These are phyloP conservation scores for Xiphophorus couchianus DNA, from an alignment of 2,113 vertebrate species.

Conservation along the genomic window DNA sequence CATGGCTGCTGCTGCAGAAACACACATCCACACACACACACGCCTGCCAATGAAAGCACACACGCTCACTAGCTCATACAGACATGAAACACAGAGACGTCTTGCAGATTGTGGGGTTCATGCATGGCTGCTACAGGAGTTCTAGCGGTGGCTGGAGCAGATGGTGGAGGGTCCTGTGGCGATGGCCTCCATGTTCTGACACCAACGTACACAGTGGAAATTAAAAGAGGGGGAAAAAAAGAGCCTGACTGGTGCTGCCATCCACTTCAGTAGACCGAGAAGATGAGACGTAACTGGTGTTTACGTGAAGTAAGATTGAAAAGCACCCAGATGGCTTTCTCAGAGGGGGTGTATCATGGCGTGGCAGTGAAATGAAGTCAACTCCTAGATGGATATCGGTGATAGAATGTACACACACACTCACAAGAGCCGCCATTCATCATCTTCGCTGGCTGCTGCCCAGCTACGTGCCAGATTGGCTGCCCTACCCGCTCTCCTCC, in stretches of 20 bases:
- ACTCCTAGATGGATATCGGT: constrained; percentile 70
- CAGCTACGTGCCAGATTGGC: constrained; percentile 70
- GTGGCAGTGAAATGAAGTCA: constrained; percentile 52
- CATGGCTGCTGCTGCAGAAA: constrained; percentile 49
- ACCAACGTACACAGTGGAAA: constrained; percentile 65
- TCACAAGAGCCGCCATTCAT: constrained; percentile 53
- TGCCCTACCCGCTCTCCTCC: constrained; percentile 52
- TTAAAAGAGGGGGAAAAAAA: constrained; percentile 44
- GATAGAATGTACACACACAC: constrained; percentile 42
- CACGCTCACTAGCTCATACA: constrained; percentile 13
- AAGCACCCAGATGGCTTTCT: constrained; percentile 56
- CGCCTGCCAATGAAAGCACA: constrained; percentile 32
- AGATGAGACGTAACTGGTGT: constrained; percentile 62
- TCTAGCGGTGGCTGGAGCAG: constrained; percentile 68
- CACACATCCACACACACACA: constrained; percentile 26
- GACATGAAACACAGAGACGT: constrained; percentile 51
- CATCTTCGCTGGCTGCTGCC: constrained; percentile 63
- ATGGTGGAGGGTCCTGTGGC: constrained; percentile 72
- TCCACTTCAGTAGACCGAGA: constrained; percentile 44
- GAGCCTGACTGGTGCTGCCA: constrained; percentile 54
- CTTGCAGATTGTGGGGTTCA: constrained; percentile 73
- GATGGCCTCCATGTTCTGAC: constrained; percentile 59
- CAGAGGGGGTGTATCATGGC: constrained; percentile 7
- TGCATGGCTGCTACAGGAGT: constrained; percentile 70
- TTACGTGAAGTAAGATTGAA: constrained; percentile 43